Base-by-base conservation (phyloP, 2,797 vertebrate species). In the Oryzias sinensis region DNA sequence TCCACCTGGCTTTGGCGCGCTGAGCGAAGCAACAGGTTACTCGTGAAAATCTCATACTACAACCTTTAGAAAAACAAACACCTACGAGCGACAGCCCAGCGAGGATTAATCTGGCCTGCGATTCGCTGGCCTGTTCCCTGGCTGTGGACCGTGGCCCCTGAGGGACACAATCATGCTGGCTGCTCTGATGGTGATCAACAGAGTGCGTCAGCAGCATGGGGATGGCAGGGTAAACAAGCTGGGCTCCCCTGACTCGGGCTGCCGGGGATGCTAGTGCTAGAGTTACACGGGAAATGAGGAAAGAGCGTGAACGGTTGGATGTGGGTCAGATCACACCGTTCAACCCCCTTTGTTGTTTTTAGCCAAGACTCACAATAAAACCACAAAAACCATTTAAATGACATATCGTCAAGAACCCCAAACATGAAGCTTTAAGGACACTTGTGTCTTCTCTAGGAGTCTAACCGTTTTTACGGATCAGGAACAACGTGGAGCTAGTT, bases 11-110 rank as follows among this genome's bases (percentile, higher is more conserved):
- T 62, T 59, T 60, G 44, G 57, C n/a, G 16, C 55, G 57, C 43
- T 50, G 48, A 82, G 75, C 72, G 74, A 82, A 76, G 78, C 82
- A 83, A 86, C 80, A 78, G 75, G 80, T 83, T 87, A 74, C 78
- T 80, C 68, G 22, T 13, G 49, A 69, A 83, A 87, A 86, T 86
- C 81, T 80, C 76, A 78, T 75, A 70, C 72, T 55, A 75, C 83
- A 80, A 85, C 80, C 62, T 75, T 63, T 65, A 80, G 85, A 90
- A 87, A 86, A 90, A 89, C 86, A 89, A 88, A 76, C 70, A n/a
- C 24, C 40, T 47, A 56, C 80, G 66, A 85, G 83, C 74, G 81
- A 65, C 77, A 75, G 60, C 68, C 56, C 84, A 62, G 70, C 0
- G 4, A 72, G 85, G 87, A 77, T 68, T 62, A 54, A 45, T 44